phyloP scores from a whole-genome alignment of 2,113 vertebrate genomes.

The Pteronura brasiliensis region DNA sequence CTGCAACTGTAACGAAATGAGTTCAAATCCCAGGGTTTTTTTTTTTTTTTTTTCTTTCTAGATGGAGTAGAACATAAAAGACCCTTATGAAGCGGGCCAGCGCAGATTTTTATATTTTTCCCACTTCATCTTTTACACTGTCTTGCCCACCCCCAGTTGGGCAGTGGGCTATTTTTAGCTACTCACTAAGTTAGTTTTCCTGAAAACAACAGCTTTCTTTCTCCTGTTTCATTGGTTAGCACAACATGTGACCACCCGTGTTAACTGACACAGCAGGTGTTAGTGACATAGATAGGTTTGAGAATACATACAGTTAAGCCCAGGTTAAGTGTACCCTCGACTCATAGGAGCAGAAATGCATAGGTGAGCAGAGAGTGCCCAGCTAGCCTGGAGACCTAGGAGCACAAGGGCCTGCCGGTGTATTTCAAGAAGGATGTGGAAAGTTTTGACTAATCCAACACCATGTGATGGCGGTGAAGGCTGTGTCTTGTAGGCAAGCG shows the following conservation, averaged over 20 bases:
- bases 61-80: neutral
- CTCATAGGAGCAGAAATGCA: neutral
- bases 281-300: neutral
- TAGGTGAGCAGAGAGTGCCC: neutral
- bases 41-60: neutral
- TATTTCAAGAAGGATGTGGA: neutral
- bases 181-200: neutral
- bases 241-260: neutral
- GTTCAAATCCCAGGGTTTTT: neutral
- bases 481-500: neutral
- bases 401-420: accelerated
- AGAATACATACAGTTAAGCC: neutral
- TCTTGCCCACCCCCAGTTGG: neutral
- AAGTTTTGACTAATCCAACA: neutral
- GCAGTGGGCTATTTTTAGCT: neutral
- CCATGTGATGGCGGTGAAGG: neutral
- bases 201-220: neutral
- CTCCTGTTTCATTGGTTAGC: neutral
- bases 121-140: neutral
- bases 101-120: neutral
- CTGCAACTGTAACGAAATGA: neutral
- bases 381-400: neutral
- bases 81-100: neutral
- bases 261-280: neutral
- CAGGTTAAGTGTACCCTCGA: neutral